Conservation (phyloP, 2,113 vertebrate genomes). For the Nothoprocta perdicaria region DNA sequence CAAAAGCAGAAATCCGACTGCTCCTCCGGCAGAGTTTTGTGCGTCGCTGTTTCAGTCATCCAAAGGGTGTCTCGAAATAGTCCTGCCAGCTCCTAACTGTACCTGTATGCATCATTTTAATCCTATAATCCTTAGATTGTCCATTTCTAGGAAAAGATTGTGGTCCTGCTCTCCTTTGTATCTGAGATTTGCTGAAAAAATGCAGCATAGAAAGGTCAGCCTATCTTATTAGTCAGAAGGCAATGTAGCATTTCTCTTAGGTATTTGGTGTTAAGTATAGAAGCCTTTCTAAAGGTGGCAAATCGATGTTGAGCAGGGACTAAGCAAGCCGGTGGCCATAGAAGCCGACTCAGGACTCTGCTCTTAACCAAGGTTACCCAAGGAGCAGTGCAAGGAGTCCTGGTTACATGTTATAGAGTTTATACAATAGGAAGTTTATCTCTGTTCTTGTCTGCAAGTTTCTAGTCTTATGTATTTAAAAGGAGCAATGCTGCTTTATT, state of each 20-base stretch:
- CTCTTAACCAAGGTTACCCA: background rate
- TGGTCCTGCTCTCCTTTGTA: background rate
- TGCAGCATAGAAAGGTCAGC: rapidly evolving
- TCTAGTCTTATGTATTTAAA: background rate
- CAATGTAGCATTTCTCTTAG: rapidly evolving
- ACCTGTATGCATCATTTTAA: background rate
- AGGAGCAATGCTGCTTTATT: background rate
- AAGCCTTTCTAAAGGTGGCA: background rate
- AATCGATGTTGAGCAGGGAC: background rate
- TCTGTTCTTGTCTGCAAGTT: background rate
- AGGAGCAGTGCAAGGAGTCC: background rate
- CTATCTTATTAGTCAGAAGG: background rate
- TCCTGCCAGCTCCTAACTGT: background rate
- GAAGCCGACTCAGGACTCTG: background rate
- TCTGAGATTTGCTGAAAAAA: background rate
- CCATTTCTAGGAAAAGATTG: background rate
- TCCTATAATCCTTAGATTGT: background rate
- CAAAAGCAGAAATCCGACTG: conserved; percentile 25
- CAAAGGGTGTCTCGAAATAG: background rate
- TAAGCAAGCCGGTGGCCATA: too few relatives aligned
- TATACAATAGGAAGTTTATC: background rate
- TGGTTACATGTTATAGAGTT: background rate
- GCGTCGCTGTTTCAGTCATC: rapidly evolving
- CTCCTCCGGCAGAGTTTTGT: background rate
- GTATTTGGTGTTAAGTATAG: background rate